Evolutionary conservation across 2,888 invertebrate species (phyloP).

Genomic region (Drosophila leonis): DNA sequence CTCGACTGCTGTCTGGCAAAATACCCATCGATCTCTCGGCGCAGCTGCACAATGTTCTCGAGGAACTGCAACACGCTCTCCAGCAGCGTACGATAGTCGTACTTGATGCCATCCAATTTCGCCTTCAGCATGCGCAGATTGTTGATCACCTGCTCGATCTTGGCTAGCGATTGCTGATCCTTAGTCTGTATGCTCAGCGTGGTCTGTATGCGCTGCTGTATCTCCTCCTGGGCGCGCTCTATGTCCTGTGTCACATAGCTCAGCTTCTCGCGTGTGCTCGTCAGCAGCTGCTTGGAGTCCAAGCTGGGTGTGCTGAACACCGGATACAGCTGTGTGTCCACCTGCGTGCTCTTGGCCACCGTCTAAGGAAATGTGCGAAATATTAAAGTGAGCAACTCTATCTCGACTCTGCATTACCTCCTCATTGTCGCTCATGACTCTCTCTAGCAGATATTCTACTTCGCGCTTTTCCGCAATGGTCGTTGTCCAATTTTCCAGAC

Average conservation of each 20-base stretch:
- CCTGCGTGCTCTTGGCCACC: conserved; percentile 88
- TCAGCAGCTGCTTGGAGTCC: conserved; percentile 87
- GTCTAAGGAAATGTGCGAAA: conserved; percentile 85
- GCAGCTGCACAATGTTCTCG: conserved; percentile 88
- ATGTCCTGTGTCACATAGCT: conserved; percentile 87
- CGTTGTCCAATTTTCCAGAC: conserved; percentile 90
- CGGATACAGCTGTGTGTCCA: conserved; percentile 91
- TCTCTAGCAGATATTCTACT: conserved; percentile 86
- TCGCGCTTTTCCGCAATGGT: conserved; percentile 88
- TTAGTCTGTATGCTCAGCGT: conserved; percentile 89
- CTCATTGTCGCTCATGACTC: conserved; percentile 88
- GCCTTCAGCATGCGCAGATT: conserved; percentile 89
- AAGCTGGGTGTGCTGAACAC: conserved; percentile 89
- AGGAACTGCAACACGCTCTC: conserved; percentile 91
- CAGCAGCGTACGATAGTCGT: conserved; percentile 90
- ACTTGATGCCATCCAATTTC: conserved; percentile 88
- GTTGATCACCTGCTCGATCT: conserved; percentile 88
- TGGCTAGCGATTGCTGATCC: conserved; percentile 86
- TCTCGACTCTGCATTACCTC: conserved; percentile 86
- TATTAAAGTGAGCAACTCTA: background rate
- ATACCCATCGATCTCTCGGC: conserved; percentile 87
- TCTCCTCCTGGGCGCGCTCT: conserved; percentile 88
- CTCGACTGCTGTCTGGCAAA: conserved; percentile 84
- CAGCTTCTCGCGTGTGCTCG: conserved; percentile 87
- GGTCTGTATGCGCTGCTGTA: conserved; percentile 89